Base-by-base conservation (phyloP, 2,113 vertebrate genomes). In the Stegastes partitus region DNA sequence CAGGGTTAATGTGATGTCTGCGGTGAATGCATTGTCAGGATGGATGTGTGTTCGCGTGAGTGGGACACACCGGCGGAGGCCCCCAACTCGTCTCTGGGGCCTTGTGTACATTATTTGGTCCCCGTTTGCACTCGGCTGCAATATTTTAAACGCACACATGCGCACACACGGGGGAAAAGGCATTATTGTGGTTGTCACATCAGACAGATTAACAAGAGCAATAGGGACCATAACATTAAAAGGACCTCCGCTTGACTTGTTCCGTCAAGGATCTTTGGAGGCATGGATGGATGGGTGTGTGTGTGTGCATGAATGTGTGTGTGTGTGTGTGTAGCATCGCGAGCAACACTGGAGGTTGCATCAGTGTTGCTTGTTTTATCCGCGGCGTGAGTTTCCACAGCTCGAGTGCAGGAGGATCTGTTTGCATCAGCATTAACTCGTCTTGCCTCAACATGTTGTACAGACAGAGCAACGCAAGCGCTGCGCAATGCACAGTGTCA, bases 341-440 rank as follows among this genome's bases (percentile, higher is more conserved):
- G 11, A 44, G 50, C 50, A 55, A 77, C 69, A 42, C 1, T 28
- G n/a, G 19, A 37, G 31, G 74, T 92, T 92, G 72, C 90, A 85
- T 89, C 90, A 92, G 73, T 15, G 25, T 89, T 89, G 62, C 79
- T 58, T 74, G 62, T 19, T 53, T 68, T 37, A 19, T 16, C 31
- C 6, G 9, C 42, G 50, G 58, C 21, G 10, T 19, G n/a, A 11
- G 47, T 83, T 88, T 71, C 82, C 78, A 74, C 54, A 12, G 65
- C 74, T 45, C 23, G 1, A 31, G 42, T 61, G 76, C 62, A 71
- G 54, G 64, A 64, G 57, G 45, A 69, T 72, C 25, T 55, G 74
- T 71, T 92, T 92, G 88, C 92, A 88, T 92, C 91, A 93, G 88
- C 79, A 65, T 45, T 85, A 59, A 5, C 68, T 56, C 1, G 18